phyloP scores from a whole-genome alignment of 2,888 invertebrate genomes.

The Xylota sylvarum region DNA sequence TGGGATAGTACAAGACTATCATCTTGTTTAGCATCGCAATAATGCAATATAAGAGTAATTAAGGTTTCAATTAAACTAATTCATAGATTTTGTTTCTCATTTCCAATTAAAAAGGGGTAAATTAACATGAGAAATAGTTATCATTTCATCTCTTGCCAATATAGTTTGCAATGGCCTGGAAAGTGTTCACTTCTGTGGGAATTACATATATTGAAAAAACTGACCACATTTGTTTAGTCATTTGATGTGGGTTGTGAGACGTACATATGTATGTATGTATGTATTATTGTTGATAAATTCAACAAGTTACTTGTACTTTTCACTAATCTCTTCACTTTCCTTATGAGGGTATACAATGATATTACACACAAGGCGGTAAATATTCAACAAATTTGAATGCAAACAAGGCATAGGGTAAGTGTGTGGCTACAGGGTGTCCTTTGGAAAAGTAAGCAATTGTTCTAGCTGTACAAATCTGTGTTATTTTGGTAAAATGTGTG shows the following conservation, averaged over 20 bases:
- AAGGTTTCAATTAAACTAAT: constrained; percentile 19
- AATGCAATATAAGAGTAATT: constrained; percentile 23
- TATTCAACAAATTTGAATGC: constrained; percentile 4
- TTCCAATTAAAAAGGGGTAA: constrained; percentile 21
- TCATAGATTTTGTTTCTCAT: constrained; percentile 25
- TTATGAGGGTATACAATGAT: not conserved
- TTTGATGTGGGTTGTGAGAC: not conserved
- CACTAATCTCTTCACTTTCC: constrained; percentile 2
- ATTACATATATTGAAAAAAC: not conserved
- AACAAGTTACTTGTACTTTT: constrained; percentile 1
- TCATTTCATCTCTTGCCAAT: not conserved
- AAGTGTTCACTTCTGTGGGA: not conserved
- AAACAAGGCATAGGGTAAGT: not conserved
- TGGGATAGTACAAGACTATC: not conserved
- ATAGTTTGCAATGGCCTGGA: not conserved
- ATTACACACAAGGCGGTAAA: not conserved
- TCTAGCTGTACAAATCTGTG: no score
- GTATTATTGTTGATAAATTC: not conserved
- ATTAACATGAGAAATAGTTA: constrained; percentile 24
- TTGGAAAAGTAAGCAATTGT: not conserved
- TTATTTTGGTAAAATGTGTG: no score
- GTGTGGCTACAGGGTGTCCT: constrained; percentile 1
- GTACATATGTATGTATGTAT: no score
- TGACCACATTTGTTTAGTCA: constrained; percentile 1
- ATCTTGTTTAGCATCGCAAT: constrained; percentile 1